These are phyloP conservation scores for Cephus nigrinus DNA, from an alignment of 2,888 invertebrate species.

Conservation along the genomic window DNA sequence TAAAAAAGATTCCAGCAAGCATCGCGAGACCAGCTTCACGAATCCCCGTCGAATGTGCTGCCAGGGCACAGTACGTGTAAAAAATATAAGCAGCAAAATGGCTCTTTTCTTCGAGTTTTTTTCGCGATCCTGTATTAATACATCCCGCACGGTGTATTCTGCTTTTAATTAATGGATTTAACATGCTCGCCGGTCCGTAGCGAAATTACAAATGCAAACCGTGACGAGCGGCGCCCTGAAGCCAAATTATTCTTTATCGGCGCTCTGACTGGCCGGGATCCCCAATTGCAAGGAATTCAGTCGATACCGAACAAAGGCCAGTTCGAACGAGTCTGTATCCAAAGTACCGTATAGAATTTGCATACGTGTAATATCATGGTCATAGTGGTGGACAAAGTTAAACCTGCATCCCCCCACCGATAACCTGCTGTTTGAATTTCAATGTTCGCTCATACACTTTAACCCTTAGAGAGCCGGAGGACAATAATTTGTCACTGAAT, in stretches of 20 bases:
- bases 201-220: background rate
- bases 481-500: too few relatives aligned
- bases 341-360: background rate
- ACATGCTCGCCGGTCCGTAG: background rate
- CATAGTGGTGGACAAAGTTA: background rate
- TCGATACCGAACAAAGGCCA: constrained; percentile 37
- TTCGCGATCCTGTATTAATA: background rate
- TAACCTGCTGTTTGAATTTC: background rate
- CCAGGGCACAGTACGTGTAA: background rate
- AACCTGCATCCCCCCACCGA: background rate
- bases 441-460: background rate
- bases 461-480: too few relatives aligned
- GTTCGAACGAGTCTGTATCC: background rate
- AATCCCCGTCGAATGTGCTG: background rate
- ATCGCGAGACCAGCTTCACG: background rate
- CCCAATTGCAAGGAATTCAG: constrained; percentile 55
- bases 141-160: background rate
- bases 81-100: background rate
- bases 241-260: constrained; percentile 43
- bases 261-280: constrained; percentile 36
- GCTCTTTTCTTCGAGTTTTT: background rate
- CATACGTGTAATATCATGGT: background rate
- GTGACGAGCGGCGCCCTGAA: background rate
- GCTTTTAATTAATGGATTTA: background rate
- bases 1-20: background rate